phyloP scores from a whole-genome alignment of 1,140 invertebrate species.

The Pseudomyrmex cubaensis region DNA sequence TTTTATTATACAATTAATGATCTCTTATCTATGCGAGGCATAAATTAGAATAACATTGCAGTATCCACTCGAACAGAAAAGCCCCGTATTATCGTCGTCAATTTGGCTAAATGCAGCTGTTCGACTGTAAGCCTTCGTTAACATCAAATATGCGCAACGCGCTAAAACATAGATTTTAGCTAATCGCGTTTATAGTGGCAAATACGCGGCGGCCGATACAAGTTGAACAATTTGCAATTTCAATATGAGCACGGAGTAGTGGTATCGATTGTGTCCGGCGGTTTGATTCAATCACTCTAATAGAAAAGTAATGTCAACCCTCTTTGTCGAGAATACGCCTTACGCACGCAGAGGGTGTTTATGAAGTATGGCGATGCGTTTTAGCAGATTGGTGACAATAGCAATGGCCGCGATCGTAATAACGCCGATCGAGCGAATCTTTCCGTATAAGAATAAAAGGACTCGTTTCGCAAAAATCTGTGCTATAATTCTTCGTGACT shows the following conservation, averaged over 20 bases:
- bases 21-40: not conserved
- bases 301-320: conserved; percentile 77
- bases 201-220: conserved; percentile 9
- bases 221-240: conserved; percentile 24
- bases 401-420: conserved; percentile 64
- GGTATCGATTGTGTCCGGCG: conserved; percentile 53
- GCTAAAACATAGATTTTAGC: not conserved
- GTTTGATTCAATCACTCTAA: conserved; percentile 75
- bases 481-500: conserved; percentile 28
- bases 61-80: not conserved
- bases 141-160: not conserved
- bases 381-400: conserved; percentile 77
- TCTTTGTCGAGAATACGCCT: conserved; percentile 62
- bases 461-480: conserved; percentile 3
- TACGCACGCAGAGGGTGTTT: conserved; percentile 69
- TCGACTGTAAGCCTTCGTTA: conserved; percentile 1
- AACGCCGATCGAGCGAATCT: conserved; percentile 56
- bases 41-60: not conserved
- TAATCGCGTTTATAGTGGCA: not conserved
- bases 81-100: not conserved
- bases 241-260: not conserved
- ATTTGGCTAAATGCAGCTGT: conserved; percentile 22
- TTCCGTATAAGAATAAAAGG: conserved; percentile 22
- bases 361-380: conserved; percentile 79
- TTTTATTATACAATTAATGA: conserved; percentile 1